phyloP scores from a whole-genome alignment of 2,888 invertebrate species.

The Drosophila parthenogenetica region DNA sequence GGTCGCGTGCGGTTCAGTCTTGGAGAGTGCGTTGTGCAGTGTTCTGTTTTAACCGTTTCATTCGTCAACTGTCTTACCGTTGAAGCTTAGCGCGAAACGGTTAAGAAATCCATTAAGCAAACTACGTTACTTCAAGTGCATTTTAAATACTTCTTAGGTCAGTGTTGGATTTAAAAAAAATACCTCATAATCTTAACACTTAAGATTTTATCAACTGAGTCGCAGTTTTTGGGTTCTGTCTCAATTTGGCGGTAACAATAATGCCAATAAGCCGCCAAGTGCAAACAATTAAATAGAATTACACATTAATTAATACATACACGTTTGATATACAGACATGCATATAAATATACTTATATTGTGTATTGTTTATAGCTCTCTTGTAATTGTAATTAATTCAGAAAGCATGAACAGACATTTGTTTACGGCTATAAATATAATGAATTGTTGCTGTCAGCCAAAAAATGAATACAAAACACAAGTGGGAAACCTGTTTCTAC shows the following conservation, averaged over 20 bases:
- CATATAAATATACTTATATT: neutral
- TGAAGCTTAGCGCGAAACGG: conserved; percentile 39
- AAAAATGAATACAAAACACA: conserved; percentile 30
- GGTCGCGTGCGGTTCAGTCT: conserved; percentile 50
- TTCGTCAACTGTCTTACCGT: conserved; percentile 10
- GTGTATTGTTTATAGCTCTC: conserved; percentile 13
- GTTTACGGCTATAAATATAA: conserved; percentile 11
- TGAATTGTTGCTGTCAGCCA: conserved; percentile 29
- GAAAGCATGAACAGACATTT: conserved; percentile 7
- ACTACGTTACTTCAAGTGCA: conserved; percentile 34
- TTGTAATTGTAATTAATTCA: conserved; percentile 25
- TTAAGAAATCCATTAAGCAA: conserved; percentile 34
- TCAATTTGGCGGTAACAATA: conserved; percentile 11
- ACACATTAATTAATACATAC: conserved; percentile 4
- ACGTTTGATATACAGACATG: neutral
- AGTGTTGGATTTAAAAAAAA: conserved; percentile 21
- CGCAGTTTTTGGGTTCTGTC: neutral
- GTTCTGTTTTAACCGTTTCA: conserved; percentile 9
- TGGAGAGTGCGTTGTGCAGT: conserved; percentile 1
- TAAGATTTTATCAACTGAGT: conserved; percentile 1
- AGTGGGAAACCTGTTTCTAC: neutral
- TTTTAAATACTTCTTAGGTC: conserved; percentile 44
- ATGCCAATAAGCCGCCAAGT: conserved; percentile 7
- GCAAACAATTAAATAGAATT: conserved; percentile 22
- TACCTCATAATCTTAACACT: neutral